These are phyloP conservation scores for Drosophila aff. DNA, from an alignment of 1,140 invertebrate species.

Conservation along the genomic window DNA sequence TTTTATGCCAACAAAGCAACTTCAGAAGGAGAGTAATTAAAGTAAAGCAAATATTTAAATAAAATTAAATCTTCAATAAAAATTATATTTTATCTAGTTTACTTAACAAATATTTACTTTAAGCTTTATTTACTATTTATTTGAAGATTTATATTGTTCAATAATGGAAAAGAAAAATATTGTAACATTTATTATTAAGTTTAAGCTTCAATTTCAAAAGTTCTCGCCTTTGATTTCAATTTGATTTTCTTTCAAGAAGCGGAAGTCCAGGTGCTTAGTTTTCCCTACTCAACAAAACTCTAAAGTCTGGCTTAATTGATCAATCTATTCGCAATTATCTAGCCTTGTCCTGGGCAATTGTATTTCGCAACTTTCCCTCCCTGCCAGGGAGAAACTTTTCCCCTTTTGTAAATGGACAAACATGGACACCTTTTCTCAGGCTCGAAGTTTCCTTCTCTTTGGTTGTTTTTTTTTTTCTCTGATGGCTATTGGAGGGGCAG, in stretches of 20 bases:
- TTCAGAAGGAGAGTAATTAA: too few relatives aligned
- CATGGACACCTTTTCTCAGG: slow-evolving; percentile 24
- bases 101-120: too few relatives aligned
- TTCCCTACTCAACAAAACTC: not conserved
- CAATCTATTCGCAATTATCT: slow-evolving; percentile 11
- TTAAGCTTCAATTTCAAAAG: not conserved
- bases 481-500: too few relatives aligned
- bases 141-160: too few relatives aligned
- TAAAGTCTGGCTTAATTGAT: slow-evolving; percentile 3
- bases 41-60: too few relatives aligned
- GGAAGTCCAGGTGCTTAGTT: not conserved
- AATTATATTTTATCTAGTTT: too few relatives aligned
- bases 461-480: not conserved
- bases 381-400: not conserved
- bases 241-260: not conserved
- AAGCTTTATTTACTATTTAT: too few relatives aligned
- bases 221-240: not conserved
- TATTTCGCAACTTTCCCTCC: not conserved
- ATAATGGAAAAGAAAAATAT: too few relatives aligned
- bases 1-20: not conserved
- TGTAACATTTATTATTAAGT: not conserved
- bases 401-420: slow-evolving; percentile 18
- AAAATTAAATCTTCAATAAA: too few relatives aligned
- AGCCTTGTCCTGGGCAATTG: slow-evolving; percentile 8
- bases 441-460: not conserved